Evolutionary conservation across 2,113 vertebrate species (phyloP).

Genomic region (Perca schrenkii): DNA sequence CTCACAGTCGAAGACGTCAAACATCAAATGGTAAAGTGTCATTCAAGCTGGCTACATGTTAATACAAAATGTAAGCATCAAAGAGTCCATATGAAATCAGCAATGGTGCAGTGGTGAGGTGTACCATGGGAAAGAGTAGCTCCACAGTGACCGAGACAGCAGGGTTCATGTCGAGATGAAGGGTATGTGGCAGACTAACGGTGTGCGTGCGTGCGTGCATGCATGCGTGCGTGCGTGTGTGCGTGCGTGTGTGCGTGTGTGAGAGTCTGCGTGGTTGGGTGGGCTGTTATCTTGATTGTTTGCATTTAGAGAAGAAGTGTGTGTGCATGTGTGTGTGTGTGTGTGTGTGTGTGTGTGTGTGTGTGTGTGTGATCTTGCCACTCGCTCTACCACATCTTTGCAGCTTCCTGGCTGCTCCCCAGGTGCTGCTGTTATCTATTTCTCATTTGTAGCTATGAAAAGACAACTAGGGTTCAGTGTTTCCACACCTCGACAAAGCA

Average conservation of each 20-base stretch:
- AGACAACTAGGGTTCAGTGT: background rate
- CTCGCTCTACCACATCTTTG: background rate
- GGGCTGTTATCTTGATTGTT: background rate
- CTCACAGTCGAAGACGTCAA: constrained; percentile 8
- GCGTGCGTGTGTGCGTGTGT: too few species aligned
- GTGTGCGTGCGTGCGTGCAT: background rate
- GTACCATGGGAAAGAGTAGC: background rate
- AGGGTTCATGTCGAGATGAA: background rate
- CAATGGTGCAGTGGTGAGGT: background rate
- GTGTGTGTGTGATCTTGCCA: background rate
- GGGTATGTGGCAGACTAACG: constrained; percentile 5
- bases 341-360: background rate
- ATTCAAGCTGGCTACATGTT: background rate
- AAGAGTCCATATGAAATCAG: background rate
- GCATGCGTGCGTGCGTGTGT: too few species aligned
- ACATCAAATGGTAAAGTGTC: background rate
- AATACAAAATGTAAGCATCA: background rate
- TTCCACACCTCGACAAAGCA: background rate
- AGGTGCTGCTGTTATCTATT: constrained; percentile 4
- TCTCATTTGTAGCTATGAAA: background rate
- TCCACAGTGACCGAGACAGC: background rate
- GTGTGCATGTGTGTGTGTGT: background rate
- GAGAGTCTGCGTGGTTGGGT: background rate
- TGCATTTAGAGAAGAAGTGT: constrained; percentile 11
- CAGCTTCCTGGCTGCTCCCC: constrained; percentile 1